Percentiles rank a stretch among this genome's conserved stretches.
Conservation (phyloP, 2,797 vertebrate species). For the Pampus argenteus region DNA sequence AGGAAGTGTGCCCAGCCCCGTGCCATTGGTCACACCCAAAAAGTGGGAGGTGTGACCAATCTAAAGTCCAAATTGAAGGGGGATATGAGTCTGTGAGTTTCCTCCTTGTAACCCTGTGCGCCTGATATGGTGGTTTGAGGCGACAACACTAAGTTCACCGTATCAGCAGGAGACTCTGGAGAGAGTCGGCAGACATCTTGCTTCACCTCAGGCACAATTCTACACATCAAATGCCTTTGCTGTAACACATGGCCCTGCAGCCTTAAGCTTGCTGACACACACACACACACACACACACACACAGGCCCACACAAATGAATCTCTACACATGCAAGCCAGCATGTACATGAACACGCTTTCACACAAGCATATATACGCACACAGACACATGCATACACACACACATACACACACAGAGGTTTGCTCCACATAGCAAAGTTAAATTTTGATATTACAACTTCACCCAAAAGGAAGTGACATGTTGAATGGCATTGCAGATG, state of each 20-base stretch:
- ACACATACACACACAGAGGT: constrained; percentile 8
- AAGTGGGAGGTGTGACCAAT: constrained; percentile 78
- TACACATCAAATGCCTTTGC: constrained; percentile 83
- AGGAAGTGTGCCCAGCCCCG: constrained; percentile 74
- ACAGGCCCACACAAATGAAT: constrained; percentile 27
- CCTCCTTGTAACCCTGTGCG: constrained; percentile 65
- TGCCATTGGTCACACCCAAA: constrained; percentile 72
- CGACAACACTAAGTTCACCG: constrained; percentile 75
- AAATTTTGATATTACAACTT: constrained; percentile 75
- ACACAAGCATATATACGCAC: neutral
- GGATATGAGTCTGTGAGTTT: constrained; percentile 75
- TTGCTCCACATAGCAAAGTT: constrained; percentile 78
- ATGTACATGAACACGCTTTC: constrained; percentile 43
- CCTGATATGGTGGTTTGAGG: constrained; percentile 80
- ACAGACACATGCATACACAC: neutral
- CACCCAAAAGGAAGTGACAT: constrained; percentile 75
- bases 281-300: constrained; percentile 19
- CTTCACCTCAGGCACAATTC: constrained; percentile 82
- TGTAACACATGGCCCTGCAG: constrained; percentile 78
- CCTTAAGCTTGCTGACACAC: constrained; percentile 73
- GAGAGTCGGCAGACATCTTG: constrained; percentile 85
- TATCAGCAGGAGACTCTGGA: constrained; percentile 82
- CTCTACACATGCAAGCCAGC: constrained; percentile 36
- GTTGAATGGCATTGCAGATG: constrained; percentile 64
- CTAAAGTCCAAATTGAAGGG: constrained; percentile 76